Conservation (phyloP, 2,888 invertebrate genomes). For the Polydrusus tereticollis region DNA sequence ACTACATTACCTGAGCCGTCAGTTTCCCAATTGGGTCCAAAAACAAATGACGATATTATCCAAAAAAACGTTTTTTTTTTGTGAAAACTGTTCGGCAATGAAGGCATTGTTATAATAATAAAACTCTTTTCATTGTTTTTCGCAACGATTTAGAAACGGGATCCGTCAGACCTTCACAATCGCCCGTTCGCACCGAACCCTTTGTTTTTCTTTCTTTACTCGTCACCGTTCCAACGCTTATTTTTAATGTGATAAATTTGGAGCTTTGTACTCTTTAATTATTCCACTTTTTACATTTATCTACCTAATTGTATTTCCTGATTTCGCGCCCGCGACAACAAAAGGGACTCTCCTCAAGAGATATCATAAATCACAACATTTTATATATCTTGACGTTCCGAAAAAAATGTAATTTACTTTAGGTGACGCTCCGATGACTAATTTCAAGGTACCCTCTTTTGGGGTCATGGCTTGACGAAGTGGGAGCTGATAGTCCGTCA, state of each 20-base stretch:
- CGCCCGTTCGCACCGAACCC: constrained; percentile 62
- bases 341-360: constrained; percentile 63
- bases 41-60: constrained; percentile 2
- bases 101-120: constrained; percentile 62
- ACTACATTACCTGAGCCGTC: neutral
- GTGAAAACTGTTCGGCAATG: constrained; percentile 16
- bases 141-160: constrained; percentile 63
- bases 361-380: constrained; percentile 66
- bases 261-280: constrained; percentile 68
- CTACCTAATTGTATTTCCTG: constrained; percentile 68
- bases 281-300: constrained; percentile 68
- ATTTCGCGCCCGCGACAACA: constrained; percentile 59
- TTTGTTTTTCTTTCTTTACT: constrained; percentile 67
- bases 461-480: too few relatives aligned
- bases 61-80: constrained; percentile 14
- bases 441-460: constrained; percentile 18
- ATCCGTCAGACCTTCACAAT: constrained; percentile 66
- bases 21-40: neutral
- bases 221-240: constrained; percentile 66
- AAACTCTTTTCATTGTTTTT: constrained; percentile 68
- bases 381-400: constrained; percentile 60
- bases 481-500: too few relatives aligned
- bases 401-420: constrained; percentile 61
- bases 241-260: constrained; percentile 69
- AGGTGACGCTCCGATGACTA: constrained; percentile 57